Base-by-base conservation (phyloP, 2,888 invertebrate genomes). In the Drosophila monieri region DNA sequence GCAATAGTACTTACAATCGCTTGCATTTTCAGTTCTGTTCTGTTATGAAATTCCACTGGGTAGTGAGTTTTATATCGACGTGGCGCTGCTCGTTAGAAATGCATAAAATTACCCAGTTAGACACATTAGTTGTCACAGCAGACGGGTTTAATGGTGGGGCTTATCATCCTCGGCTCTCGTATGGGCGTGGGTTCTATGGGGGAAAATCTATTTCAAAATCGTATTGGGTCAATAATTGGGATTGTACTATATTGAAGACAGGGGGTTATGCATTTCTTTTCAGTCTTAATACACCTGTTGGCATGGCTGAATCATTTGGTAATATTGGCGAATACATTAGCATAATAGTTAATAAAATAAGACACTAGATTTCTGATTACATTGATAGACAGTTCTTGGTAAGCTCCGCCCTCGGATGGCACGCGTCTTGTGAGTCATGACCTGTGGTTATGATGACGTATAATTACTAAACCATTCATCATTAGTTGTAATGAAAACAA, bases 11-110 rank as follows among this genome's bases (percentile, higher is more conserved):
- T 85, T 76, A 80, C 80, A 68, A 43, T 64, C 47, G 47, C 59
- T 53, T 78, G 65, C 85, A 80, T 80, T 68, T 64, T 65, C 43
- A 12, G 21, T 53, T 37, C 6, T n/a, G n/a, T 18, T 81, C 85
- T 80, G 69, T 47, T 57, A n/a, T 21, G 12, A 25, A 43, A 51
- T 44, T 51, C 27, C 54, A 46, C 10, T 14, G 30, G 23, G 27
- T 49, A 43, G 52, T 37, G 27, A 35, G 74, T 65, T 74, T 80
- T 80, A 80, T 80, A 80, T 66, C 14, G 49, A 48, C 60, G 60
- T 51, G 52, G 69, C 39, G 56, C 18, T 41, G 48, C 41, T 72
- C 35, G 46, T 72, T 64, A 65, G 48, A 9, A 44, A 68, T 73
- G 58, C 72, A 58, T 66, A 68, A 68, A 76, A 74, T 69, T 76